Percentiles rank a stretch among this genome's conserved stretches.
phyloP scores from a whole-genome alignment of 2,113 vertebrate genomes.

The Cyprinus carpio region DNA sequence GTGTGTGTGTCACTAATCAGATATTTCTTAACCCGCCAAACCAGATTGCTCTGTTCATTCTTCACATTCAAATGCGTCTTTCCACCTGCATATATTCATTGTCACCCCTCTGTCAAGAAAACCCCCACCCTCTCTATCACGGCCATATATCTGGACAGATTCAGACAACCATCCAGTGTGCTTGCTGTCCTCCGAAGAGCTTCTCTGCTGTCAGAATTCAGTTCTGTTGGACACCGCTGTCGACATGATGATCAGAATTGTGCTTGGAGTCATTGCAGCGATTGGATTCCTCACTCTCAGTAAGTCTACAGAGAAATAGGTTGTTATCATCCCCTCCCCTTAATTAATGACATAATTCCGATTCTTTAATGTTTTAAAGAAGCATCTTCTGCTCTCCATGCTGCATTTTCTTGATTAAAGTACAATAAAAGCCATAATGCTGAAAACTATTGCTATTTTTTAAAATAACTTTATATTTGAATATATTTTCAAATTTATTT shows the following conservation, averaged over 20 bases:
- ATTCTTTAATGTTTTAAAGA: no score
- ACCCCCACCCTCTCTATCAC: neutral
- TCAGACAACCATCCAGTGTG: neutral
- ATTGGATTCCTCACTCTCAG: conserved; percentile 64
- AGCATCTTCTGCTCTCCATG: no score
- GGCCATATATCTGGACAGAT: neutral
- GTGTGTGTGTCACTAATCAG: neutral
- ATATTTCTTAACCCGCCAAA: conserved; percentile 11
- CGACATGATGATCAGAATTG: conserved; percentile 64
- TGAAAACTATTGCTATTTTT: neutral
- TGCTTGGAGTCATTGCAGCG: conserved; percentile 58
- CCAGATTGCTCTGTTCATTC: neutral
- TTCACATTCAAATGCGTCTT: neutral
- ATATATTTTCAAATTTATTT: neutral
- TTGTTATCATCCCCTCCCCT: no score
- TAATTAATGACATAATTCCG: no score
- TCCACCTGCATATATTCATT: neutral
- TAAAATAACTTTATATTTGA: neutral
- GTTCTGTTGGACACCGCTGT: neutral
- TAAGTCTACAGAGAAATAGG: conserved; percentile 56
- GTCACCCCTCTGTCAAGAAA: neutral
- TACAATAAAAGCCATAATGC: neutral
- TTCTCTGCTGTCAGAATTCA: neutral
- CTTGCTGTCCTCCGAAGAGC: neutral
- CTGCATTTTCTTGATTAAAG: no score